phyloP scores from a whole-genome alignment of 2,888 invertebrate species.

The Azorinus chamasolen region DNA sequence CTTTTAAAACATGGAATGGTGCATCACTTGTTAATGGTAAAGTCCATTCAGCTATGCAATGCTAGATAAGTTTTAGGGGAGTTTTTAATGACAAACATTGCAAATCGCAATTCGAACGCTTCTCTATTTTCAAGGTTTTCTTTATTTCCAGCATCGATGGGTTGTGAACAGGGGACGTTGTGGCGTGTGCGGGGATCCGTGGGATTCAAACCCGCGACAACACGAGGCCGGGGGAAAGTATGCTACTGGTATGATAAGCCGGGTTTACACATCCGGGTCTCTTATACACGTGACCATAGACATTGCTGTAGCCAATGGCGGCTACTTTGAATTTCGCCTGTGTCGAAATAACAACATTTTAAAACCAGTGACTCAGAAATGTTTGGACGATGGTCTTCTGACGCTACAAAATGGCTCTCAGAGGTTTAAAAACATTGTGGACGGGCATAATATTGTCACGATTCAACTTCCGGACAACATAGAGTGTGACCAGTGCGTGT shows the following conservation, averaged over 20 bases:
- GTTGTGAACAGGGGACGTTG: slow-evolving; percentile 48
- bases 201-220: slow-evolving; percentile 46
- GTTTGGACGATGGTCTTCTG: slow-evolving; percentile 44
- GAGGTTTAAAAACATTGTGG: slow-evolving; percentile 25
- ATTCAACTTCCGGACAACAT: slow-evolving; percentile 37
- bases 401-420: slow-evolving; percentile 14
- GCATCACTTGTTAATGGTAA: too few relatives aligned
- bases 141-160: slow-evolving; percentile 43
- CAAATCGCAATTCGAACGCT: too few relatives aligned
- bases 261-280: slow-evolving; percentile 32
- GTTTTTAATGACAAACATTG: too few relatives aligned
- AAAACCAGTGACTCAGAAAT: slow-evolving; percentile 31
- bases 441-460: slow-evolving; percentile 36
- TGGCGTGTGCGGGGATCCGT: slow-evolving; percentile 60
- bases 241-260: slow-evolving; percentile 33
- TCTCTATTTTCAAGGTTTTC: too few relatives aligned
- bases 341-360: slow-evolving; percentile 44
- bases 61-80: too few relatives aligned
- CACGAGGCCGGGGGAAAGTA: slow-evolving; percentile 55
- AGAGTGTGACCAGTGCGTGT: slow-evolving; percentile 50
- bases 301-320: slow-evolving; percentile 39
- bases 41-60: too few relatives aligned
- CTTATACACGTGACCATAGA: slow-evolving; percentile 36
- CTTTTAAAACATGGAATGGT: too few relatives aligned
- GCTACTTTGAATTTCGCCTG: slow-evolving; percentile 59